A percentile compares a stretch with the other conserved stretches of the same genome.
Evolutionary conservation across 2,797 vertebrate species (phyloP).

Genomic region (Alcedo atthis): DNA sequence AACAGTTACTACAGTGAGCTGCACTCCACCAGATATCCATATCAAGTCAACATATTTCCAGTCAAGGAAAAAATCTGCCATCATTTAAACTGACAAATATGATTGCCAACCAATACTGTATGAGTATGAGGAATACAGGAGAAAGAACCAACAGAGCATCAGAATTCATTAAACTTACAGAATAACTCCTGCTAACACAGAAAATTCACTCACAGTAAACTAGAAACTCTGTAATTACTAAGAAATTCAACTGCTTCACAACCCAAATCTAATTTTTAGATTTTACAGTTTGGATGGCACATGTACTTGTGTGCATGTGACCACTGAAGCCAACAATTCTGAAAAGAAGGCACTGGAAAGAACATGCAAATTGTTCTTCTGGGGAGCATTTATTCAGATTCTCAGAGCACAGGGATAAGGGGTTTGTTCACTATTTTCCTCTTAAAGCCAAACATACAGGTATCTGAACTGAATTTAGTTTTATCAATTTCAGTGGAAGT

Average conservation of each 20-base stretch:
- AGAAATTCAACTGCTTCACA: background rate
- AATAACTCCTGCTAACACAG: background rate
- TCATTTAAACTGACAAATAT: background rate
- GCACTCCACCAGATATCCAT: background rate
- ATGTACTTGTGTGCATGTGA: background rate
- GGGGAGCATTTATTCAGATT: background rate
- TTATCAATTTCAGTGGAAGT: background rate
- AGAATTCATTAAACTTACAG: background rate
- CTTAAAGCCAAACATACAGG: background rate
- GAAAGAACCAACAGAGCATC: background rate
- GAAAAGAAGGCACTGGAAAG: background rate
- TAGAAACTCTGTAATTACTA: background rate
- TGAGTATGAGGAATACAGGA: fast-evolving
- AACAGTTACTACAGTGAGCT: background rate
- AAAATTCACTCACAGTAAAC: background rate
- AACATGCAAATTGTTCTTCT: background rate
- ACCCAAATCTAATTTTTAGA: background rate
- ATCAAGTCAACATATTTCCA: background rate
- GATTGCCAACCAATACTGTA: background rate
- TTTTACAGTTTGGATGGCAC: background rate
- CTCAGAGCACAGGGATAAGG: background rate
- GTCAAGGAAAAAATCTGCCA: background rate
- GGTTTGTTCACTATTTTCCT: background rate
- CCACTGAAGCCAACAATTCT: background rate
- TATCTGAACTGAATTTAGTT: background rate